Evolutionary conservation across 2,113 vertebrate genomes (phyloP).

Genomic region (Antechinus stuartii): DNA sequence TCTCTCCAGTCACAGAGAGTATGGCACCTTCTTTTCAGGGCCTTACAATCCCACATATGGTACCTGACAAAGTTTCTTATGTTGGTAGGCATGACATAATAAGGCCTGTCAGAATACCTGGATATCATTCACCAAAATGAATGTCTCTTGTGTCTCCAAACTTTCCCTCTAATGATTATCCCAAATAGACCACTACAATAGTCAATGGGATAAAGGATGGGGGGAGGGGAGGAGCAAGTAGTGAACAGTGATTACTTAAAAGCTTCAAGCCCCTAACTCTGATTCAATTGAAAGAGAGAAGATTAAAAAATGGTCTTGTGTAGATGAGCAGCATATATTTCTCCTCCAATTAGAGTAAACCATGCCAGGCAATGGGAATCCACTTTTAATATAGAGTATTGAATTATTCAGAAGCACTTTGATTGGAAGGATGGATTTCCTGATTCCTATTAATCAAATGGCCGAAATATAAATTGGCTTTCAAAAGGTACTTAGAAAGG

Average conservation of each 20-base stretch:
- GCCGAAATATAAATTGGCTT: slow-evolving; percentile 74
- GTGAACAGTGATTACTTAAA: background rate
- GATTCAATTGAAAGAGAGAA: background rate
- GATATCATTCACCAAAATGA: background rate
- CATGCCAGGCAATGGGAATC: background rate
- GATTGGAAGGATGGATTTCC: slow-evolving; percentile 60
- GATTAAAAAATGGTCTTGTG: background rate
- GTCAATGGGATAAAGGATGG: background rate
- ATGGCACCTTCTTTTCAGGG: background rate
- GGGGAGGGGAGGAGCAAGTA: no score
- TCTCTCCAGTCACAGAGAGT: background rate
- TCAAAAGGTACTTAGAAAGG: slow-evolving; percentile 77
- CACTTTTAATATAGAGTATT: slow-evolving; percentile 59
- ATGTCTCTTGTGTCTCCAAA: background rate
- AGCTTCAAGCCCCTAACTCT: background rate
- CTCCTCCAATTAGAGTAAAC: background rate
- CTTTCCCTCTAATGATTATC: background rate
- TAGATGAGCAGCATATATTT: background rate
- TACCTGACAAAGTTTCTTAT: background rate
- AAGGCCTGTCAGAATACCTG: background rate
- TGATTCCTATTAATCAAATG: slow-evolving; percentile 76
- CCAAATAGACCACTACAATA: background rate
- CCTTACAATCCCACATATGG: background rate
- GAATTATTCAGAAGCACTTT: slow-evolving; percentile 73
- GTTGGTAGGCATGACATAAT: background rate